phyloP scores from a whole-genome alignment of 53 echinoderm and acorn worm genomes.

The Zoroaster sp. region DNA sequence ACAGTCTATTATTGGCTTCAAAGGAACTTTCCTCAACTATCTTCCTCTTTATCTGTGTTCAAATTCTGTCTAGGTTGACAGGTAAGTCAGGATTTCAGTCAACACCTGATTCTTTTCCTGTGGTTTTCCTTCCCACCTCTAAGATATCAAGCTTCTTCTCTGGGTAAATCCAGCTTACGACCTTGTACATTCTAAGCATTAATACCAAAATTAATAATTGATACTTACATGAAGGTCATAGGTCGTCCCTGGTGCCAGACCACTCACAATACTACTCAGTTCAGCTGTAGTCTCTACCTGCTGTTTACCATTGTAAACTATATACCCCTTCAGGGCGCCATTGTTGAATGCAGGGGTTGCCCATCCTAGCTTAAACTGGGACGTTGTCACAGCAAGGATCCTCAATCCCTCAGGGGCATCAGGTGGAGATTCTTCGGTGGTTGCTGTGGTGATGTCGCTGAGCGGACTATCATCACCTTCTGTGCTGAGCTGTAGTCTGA shows the following conservation, averaged over 20 bases:
- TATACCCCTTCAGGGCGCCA: constrained; percentile 81
- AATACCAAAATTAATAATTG: background rate
- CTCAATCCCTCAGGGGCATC: constrained; percentile 78
- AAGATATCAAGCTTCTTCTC: too few relatives aligned
- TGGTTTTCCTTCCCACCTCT: too few relatives aligned
- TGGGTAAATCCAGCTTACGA: too few relatives aligned
- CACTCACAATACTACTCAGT: constrained; percentile 80
- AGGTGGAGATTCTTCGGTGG: constrained; percentile 67
- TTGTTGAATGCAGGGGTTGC: constrained; percentile 80
- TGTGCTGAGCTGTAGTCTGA: constrained; percentile 78
- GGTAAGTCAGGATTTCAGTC: too few relatives aligned
- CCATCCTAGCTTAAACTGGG: constrained; percentile 88
- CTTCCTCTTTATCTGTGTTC: too few relatives aligned
- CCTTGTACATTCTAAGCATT: background rate
- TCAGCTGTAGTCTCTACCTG: constrained; percentile 81
- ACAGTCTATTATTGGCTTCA: too few relatives aligned
- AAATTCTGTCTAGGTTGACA: too few relatives aligned
- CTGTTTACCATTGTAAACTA: constrained; percentile 92
- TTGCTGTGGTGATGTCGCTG: constrained; percentile 67
- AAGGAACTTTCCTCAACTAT: too few relatives aligned
- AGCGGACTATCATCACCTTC: constrained; percentile 92
- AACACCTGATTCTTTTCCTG: too few relatives aligned
- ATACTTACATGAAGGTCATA: constrained; percentile 89
- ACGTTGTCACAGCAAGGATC: constrained; percentile 73
- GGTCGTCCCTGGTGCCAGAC: constrained; percentile 71